Base-by-base conservation (phyloP, 2,888 invertebrate species). In the Eumacrocentrus americanus region DNA sequence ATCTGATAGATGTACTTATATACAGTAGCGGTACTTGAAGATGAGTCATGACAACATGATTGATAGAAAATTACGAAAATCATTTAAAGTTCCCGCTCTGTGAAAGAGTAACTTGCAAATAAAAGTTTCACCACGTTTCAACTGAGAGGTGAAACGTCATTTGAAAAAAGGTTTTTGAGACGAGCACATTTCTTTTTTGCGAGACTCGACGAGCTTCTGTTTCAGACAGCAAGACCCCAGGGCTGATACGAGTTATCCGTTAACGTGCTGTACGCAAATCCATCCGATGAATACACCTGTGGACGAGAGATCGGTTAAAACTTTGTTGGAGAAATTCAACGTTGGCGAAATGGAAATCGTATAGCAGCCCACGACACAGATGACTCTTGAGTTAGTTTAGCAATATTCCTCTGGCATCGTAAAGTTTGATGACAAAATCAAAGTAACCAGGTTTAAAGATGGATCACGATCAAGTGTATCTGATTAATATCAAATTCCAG, bases 371-470 rank as follows among this genome's bases (percentile, higher is more conserved):
- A 50, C n/a, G n/a, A n/a, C 18, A 46, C 12, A 6, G 55, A 47
- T 47, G 58, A 53, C 20, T 44, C 46, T 44, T 35, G 54, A 50
- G 60, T 59, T 56, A 61, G 62, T 67, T 62, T 60, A 58, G 62
- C 58, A 62, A n/a, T n/a, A n/a, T n/a, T n/a, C 58, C 66, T 54
- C 62, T 61, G 63, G 55, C 11, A 2, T 38, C 5, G 14, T 34
- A 16, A 61, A 58, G 61, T 67, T 66, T 68, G 67, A 68, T 69
- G 68, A 68, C 68, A 69, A 69, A 69, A 67, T 65, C 66, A 67
- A 67, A 66, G 65, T 66, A 7, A 20, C 3, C 6, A 12, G 18
- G n/a, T 18, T 2, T 11, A 18, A 16, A 20, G 3, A 42, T n/a
- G 38, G 1, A 5, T 16, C 7, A 42, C 18, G 20, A 6, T 11